These are phyloP conservation scores for Steinernema feltiae DNA, from an alignment of 1,140 invertebrate species.

Conservation along the genomic window DNA sequence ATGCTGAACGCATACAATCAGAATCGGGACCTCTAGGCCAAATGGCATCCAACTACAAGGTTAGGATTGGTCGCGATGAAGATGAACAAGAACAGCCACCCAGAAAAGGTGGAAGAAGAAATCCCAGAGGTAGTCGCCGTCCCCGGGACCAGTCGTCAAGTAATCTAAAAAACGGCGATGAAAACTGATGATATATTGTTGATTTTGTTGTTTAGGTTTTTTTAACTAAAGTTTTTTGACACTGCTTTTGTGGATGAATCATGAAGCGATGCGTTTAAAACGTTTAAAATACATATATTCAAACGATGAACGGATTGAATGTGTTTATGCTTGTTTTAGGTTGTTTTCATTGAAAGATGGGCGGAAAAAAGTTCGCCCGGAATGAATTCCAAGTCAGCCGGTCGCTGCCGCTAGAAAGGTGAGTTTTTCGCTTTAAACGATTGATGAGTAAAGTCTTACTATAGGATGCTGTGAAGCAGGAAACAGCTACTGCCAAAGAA, in stretches of 20 bases:
- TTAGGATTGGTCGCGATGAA: not conserved
- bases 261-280: too few relatives aligned
- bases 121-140: too few relatives aligned
- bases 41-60: not conserved
- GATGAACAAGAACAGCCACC: not conserved
- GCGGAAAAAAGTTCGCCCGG: constrained; percentile 83
- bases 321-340: too few relatives aligned
- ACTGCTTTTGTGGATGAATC: too few relatives aligned
- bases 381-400: constrained; percentile 80
- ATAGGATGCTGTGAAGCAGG: constrained; percentile 72
- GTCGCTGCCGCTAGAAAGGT: constrained; percentile 78
- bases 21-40: not conserved
- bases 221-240: too few relatives aligned
- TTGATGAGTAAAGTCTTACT: too few relatives aligned
- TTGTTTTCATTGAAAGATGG: too few relatives aligned
- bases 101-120: not conserved
- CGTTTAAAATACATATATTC: too few relatives aligned
- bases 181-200: not conserved
- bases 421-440: too few relatives aligned
- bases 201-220: not conserved
- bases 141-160: not conserved
- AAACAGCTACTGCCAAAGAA: constrained; percentile 64
- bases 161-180: not conserved
- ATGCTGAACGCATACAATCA: not conserved
- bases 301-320: too few relatives aligned